phyloP scores from a whole-genome alignment of 2,113 vertebrate genomes.

The Ancistrus triradiatus region DNA sequence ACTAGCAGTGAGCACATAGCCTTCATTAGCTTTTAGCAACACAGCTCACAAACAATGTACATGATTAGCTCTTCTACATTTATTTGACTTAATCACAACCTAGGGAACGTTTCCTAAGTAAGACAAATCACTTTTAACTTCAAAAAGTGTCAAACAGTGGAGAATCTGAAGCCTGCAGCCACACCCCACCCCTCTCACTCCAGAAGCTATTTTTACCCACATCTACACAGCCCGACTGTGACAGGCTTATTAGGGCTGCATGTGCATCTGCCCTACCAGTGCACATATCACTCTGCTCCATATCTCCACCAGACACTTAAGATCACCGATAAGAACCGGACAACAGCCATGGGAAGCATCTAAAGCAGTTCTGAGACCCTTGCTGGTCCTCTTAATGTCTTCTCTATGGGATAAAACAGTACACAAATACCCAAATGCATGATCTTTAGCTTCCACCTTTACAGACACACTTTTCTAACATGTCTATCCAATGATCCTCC shows the following conservation, averaged over 20 bases:
- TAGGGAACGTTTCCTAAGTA: no score
- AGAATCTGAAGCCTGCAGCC: background rate
- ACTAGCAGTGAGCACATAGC: conserved; percentile 34
- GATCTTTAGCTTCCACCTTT: no score
- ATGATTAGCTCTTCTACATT: background rate
- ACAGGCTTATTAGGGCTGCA: conserved; percentile 19
- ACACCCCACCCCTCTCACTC: conserved; percentile 18
- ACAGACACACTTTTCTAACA: no score
- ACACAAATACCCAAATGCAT: no score
- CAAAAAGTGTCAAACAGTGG: no score
- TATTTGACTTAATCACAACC: no score
- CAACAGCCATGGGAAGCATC: conserved; percentile 15
- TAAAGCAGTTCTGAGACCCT: background rate
- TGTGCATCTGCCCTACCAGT: conserved; percentile 15
- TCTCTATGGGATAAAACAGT: no score
- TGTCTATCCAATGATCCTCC: no score
- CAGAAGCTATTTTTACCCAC: conserved; percentile 25
- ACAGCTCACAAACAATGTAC: conserved; percentile 7
- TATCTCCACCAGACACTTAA: conserved; percentile 1
- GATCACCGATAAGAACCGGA: conserved; percentile 4
- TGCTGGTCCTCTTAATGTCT: background rate
- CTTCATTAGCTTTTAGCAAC: background rate
- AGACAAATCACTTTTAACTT: no score
- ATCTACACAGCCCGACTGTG: conserved; percentile 20
- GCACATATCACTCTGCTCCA: conserved; percentile 14